Evolutionary conservation across 2,888 invertebrate genomes (phyloP), one percentile per base, ranked within the genome.

Genomic region (Cephus pulcher): DNA sequence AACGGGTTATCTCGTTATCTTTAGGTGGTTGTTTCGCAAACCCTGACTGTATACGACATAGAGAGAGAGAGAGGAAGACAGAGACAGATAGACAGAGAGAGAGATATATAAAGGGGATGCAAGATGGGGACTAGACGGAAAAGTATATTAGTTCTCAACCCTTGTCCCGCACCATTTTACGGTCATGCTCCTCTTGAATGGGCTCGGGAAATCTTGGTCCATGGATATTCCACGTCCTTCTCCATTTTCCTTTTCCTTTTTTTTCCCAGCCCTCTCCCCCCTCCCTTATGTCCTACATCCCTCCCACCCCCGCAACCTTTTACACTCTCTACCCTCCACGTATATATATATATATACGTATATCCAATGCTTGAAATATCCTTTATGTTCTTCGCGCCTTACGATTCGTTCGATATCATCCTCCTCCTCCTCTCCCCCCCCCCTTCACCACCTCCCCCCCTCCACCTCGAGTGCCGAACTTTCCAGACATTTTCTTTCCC

Each of bases 1-100:
- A 86, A 86, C 83, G 84, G 87, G 87, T 87, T 88, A 88, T 87
- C 88, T 88, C 83, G 87, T 89, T 89, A 88, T 87, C 86, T 87
- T 84, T 83, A 84, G 82, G 80, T 81, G 82, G 83, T 85, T 84
- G 84, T 84, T 82, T 82, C 83, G 75, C 84, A 80, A 82, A 78
- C 81, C 81, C 78, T 76, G 75, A 80, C 73, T 69, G 76, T 76
- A 70, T 75, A 15, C 78, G 78, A 75, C 78, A 78, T 75, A 76
- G 77, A 76, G 78, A 79, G 33, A 75, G 77, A 76, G 78, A 79
- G 33, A 23, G 70, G 30, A 76, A 33, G 71, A 73, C 35, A 11
- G 35, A 35, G 0, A 35, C 3, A 35, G 11, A 11, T 2, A 35
- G 40, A 70, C 76, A 40, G 75, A 69, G 74, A 35, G 71, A 76